Conservation (phyloP, 2,888 invertebrate genomes). For the Disparrhopalites patrizii region DNA sequence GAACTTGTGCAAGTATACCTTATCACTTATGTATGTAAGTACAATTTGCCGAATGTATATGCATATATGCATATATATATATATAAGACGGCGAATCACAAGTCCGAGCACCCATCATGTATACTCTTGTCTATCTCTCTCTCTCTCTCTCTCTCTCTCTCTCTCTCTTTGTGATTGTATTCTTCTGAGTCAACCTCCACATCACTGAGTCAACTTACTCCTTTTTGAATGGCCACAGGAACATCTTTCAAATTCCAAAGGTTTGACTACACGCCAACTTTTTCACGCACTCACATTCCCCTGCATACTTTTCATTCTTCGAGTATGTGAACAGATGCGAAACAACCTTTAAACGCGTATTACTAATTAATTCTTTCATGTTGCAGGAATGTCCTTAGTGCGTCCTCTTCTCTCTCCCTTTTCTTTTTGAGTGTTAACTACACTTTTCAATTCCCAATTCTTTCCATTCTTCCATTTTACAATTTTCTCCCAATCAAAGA, state of each 20-base stretch:
- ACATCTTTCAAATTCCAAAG: background rate
- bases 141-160: constrained; percentile 12
- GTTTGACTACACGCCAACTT: background rate
- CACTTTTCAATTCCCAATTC: too few species aligned
- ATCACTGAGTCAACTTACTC: background rate
- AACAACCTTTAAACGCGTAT: too few species aligned
- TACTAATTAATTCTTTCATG: too few species aligned
- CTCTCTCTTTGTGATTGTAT: background rate
- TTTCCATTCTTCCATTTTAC: too few species aligned
- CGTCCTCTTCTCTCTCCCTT: too few species aligned
- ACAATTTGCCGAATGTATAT: too few species aligned
- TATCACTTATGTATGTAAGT: too few species aligned
- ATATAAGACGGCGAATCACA: too few species aligned
- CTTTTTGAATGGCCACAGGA: background rate
- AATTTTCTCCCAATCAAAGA: too few species aligned
- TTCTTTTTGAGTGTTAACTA: too few species aligned
- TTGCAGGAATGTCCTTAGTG: too few species aligned
- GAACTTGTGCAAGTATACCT: too few species aligned
- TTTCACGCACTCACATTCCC: background rate
- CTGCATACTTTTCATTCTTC: background rate
- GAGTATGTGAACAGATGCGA: background rate
- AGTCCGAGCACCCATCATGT: background rate
- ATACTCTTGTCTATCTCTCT: background rate
- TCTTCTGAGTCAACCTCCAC: background rate
- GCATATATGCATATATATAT: background rate